Evolutionary conservation across 2,113 vertebrate species (phyloP), one percentile per base, ranked within the genome.

Genomic region (Heptranchias perlo): DNA sequence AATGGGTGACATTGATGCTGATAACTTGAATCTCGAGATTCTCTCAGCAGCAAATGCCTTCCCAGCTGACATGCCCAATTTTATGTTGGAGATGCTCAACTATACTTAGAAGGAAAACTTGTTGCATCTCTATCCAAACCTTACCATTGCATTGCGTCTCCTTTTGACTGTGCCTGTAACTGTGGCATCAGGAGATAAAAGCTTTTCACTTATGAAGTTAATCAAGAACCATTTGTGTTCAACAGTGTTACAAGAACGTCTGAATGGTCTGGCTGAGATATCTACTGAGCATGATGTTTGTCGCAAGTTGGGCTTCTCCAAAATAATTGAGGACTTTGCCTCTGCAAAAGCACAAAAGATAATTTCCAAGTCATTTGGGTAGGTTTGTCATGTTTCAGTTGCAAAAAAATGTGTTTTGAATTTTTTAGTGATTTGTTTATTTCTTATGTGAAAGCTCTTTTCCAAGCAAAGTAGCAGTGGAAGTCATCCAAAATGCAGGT

Each of bases 21-120:
- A 92, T 76, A n/a, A 93, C 96, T 64, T 96, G 61, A 93, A 52
- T 92, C 65, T 69, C 21, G 0, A 89, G 54, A 96, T 62, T 25
- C 47, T n/a, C 61, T 86, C 96, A n/a, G 96, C 82, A 62, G 39
- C 87, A 87, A 96, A 58, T 62, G 61, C 76, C 21, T 87, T 96
- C 39, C 16, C 96, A 44, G 52, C 4, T 91, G 82, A n/a, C 39
- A 35, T 87, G 84, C 89, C 96, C 21, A 64, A 89, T 69, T 95
- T 28, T 4, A 64, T 49, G 39, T n/a, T 96, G 10, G 69, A 64
- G 31, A 39, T 94, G 65, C 16, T 95, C 21, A 78, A 78, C 73
- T 65, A 95, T n/a, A n/a, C 65, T 93, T 64, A 84, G 0, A 23
- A 69, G 28, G 52, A n/a, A 49, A 86, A 95, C 13, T 39, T 78